These are phyloP conservation scores for Xerus rutilus DNA, from an alignment of 2,797 vertebrate genomes.

Conservation along the genomic window DNA sequence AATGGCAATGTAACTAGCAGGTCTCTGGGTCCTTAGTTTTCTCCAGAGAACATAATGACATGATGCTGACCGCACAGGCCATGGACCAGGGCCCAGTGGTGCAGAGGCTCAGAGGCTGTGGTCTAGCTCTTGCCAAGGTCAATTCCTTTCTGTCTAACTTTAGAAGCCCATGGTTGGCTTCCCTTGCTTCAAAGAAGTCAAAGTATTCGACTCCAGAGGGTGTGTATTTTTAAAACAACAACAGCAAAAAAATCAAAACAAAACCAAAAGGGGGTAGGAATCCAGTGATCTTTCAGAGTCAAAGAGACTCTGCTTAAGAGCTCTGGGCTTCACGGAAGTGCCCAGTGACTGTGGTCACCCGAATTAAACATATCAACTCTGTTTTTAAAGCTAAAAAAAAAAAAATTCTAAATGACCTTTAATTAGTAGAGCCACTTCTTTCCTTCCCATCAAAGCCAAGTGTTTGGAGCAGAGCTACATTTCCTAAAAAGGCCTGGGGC, in stretches of 20 bases:
- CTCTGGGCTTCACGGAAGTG: slow-evolving; percentile 43
- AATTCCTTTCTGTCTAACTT: slow-evolving; percentile 81
- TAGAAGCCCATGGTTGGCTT: slow-evolving; percentile 77
- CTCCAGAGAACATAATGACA: slow-evolving; percentile 72
- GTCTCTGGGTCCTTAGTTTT: slow-evolving; percentile 52
- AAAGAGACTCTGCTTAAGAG: neutral
- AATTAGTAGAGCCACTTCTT: slow-evolving; percentile 74
- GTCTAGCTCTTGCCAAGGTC: slow-evolving; percentile 73
- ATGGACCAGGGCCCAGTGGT: neutral
- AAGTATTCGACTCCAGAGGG: slow-evolving; percentile 70
- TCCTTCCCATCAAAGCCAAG: slow-evolving; percentile 76
- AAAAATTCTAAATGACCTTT: slow-evolving; percentile 74
- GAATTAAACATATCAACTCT: slow-evolving; percentile 73
- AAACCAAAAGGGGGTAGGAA: slow-evolving; percentile 24
- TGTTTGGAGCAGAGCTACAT: slow-evolving; percentile 47
- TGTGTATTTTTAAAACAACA: slow-evolving; percentile 77
- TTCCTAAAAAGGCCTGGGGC: slow-evolving; percentile 71
- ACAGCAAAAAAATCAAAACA: slow-evolving; percentile 80
- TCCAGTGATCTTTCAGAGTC: slow-evolving; percentile 38
- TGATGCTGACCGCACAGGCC: slow-evolving; percentile 43
- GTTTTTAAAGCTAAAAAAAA: slow-evolving; percentile 77
- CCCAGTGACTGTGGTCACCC: slow-evolving; percentile 46
- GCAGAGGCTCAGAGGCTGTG: slow-evolving; percentile 66
- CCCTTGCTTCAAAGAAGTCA: slow-evolving; percentile 77
- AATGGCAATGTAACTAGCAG: neutral